A percentile compares a stretch with the other conserved stretches of the same genome.
These are phyloP conservation scores for Anhinga anhinga DNA, from an alignment of 2,113 vertebrate genomes.

Conservation along the genomic window DNA sequence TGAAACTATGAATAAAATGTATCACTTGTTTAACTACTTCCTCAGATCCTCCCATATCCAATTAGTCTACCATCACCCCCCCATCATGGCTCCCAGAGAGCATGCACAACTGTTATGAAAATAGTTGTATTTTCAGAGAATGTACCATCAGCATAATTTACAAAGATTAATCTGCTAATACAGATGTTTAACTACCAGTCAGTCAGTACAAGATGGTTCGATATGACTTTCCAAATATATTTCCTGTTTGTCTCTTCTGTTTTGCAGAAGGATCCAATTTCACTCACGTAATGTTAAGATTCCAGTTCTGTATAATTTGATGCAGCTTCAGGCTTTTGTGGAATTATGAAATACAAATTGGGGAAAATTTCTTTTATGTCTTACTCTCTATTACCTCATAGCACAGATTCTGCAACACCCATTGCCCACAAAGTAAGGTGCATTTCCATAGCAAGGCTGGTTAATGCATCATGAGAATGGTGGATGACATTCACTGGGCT, in stretches of 20 bases:
- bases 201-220: neutral
- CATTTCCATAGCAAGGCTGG: neutral
- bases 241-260: neutral
- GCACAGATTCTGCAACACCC: neutral
- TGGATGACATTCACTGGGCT: neutral
- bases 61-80: neutral
- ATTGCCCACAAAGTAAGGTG: neutral
- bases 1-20: neutral
- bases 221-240: neutral
- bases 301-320: neutral
- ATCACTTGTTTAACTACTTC: neutral
- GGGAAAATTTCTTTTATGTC: neutral
- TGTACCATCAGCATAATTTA: neutral
- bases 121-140: neutral
- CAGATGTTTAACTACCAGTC: neutral
- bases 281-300: neutral
- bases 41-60: neutral
- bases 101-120: neutral
- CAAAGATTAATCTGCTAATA: neutral
- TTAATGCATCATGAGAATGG: neutral
- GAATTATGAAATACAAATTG: neutral
- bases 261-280: neutral
- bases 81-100: neutral
- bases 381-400: neutral
- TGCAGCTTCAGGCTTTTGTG: neutral